Base-by-base conservation (phyloP, 2,888 invertebrate species). In the Polymixis flavicincta region DNA sequence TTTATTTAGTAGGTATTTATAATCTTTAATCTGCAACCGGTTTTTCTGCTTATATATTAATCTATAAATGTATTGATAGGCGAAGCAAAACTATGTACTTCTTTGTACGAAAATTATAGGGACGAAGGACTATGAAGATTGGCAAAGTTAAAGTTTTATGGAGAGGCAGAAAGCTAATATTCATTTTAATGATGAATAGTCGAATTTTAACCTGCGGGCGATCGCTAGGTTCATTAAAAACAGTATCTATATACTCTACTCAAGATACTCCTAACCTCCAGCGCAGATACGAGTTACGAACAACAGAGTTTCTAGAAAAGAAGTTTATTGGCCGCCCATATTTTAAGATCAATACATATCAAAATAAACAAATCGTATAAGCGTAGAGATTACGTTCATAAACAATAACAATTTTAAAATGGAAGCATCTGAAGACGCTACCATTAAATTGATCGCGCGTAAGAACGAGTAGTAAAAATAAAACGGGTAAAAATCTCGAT, bases 401-500 rank as follows among this genome's bases (percentile, higher is more conserved):
- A 72, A 76, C 63, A 80, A 76, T 68, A 80, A 74, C 78, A 75
- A 84, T 84, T 80, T 75, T 73, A 72, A 79, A 82, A 81, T 78
- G 70, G 61, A 80, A 83, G 71, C 67, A 70, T 61, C 67, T 82
- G 71, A 78, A 89, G 71, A 86, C 54, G 77, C 59, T 66, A 59
- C 71, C 72, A 78, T 79, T 80, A 84, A 88, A 87, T 81, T 77
- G 80, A 85, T 88, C 85, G 87, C 86, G 89, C 87, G 85, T 88
- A 89, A 90, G 86, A 87, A 83, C 85, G 85, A 88, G 90, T 89
- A 89, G 89, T 89, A 89, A 85, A 59, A 86, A 89, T 87, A 88
- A 92, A 92, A 90, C 86, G 88, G 86, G 88, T 90, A 92, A 91
- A 93, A 92, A 90, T 91, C 88, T 84, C 83, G 87, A 92, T 93